phyloP scores from a whole-genome alignment of 2,113 vertebrate species.

The Tringa solitaria region DNA sequence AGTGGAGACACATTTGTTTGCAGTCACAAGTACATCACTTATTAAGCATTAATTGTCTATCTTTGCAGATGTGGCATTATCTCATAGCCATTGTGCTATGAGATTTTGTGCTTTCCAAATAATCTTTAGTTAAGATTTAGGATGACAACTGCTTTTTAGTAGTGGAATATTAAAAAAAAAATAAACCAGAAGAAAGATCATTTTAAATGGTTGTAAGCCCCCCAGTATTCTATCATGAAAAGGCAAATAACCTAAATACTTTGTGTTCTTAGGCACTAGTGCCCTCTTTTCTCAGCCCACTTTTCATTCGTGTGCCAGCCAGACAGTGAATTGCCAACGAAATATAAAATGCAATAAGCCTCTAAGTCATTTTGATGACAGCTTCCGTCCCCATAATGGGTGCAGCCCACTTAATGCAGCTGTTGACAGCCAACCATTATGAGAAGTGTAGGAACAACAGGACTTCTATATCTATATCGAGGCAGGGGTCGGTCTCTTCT shows the following conservation, averaged over 20 bases:
- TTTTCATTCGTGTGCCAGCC: background rate
- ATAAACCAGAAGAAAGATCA: background rate
- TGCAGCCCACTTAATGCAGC: slow-evolving; percentile 68
- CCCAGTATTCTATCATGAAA: background rate
- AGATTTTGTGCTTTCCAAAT: background rate
- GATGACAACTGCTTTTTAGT: background rate
- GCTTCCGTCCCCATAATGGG: slow-evolving; percentile 68
- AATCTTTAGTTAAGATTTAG: background rate
- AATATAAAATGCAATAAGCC: slow-evolving; percentile 57
- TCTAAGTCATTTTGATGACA: slow-evolving; percentile 74
- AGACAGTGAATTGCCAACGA: slow-evolving; percentile 52
- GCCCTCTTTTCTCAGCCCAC: background rate
- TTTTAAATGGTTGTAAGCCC: background rate
- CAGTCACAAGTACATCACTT: background rate
- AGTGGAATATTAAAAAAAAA: background rate
- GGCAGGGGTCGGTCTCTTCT: too few species aligned
- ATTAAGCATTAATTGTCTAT: background rate
- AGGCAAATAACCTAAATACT: background rate
- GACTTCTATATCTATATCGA: slow-evolving; percentile 43
- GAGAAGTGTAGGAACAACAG: slow-evolving; percentile 14
- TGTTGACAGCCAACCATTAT: slow-evolving; percentile 70
- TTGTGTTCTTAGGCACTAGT: background rate
- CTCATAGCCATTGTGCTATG: background rate
- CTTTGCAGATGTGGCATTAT: background rate
- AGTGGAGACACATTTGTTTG: background rate